A percentile compares a stretch with the other conserved stretches of the same genome.
Conservation (phyloP, 2,113 vertebrate species). For the Bagarius yarrelli region DNA sequence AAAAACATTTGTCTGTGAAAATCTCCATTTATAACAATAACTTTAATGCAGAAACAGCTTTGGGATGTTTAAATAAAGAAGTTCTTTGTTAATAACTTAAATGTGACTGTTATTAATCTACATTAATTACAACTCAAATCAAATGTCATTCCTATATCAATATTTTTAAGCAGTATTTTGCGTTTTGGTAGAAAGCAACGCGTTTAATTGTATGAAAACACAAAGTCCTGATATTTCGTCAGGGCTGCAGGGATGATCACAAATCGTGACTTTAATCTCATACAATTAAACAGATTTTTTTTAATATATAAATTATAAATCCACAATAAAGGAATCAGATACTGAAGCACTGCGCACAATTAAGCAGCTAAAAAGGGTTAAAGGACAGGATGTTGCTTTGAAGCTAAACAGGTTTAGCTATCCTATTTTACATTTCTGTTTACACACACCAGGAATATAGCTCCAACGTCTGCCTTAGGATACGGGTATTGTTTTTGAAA, state of each 20-base stretch:
- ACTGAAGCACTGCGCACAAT: not conserved
- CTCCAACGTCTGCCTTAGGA: not conserved
- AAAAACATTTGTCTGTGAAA: not conserved
- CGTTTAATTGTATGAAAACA: not conserved
- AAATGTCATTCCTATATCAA: not conserved
- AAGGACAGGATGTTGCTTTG: conserved; percentile 38
- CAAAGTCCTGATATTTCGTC: not conserved
- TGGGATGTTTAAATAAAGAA: not conserved
- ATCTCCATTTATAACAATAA: not conserved
- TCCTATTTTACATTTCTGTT: not conserved
- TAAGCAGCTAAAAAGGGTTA: conserved; percentile 20
- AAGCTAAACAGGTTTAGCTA: not conserved
- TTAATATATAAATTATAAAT: not conserved
- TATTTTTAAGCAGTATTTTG: not conserved
- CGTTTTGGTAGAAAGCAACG: not conserved
- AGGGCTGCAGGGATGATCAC: not conserved
- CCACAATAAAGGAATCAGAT: not conserved
- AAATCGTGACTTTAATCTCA: not conserved
- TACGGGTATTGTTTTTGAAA: too few species aligned
- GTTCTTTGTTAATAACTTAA: not conserved
- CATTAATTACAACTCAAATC: not conserved
- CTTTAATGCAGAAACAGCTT: not conserved
- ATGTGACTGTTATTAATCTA: too few species aligned
- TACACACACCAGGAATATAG: not conserved
- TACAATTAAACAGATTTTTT: not conserved